Base-by-base conservation (phyloP, 2,113 vertebrate species). In the Pollimyrus isidori region DNA sequence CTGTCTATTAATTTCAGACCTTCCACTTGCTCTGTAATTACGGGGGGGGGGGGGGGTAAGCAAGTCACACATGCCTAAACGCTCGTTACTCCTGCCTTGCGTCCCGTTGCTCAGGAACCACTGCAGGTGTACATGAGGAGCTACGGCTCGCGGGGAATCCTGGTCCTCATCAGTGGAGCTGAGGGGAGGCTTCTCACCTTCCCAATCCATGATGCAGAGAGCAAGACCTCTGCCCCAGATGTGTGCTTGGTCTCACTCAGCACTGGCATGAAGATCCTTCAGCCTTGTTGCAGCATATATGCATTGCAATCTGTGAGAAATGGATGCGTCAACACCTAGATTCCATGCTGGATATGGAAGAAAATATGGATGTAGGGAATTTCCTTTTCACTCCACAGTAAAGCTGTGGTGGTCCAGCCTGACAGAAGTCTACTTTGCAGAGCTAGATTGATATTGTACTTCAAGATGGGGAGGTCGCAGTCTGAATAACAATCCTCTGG, bases 401-500 rank as follows among this genome's bases (percentile, higher is more conserved):
- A 30, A 48, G 21, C 10, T 48, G 82, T 15, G 15, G 17, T 89
- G 52, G 15, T 26, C 35, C 52, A 65, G 82, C 58, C 80, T 56
- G 88, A 39, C 21, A 62, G 2, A 89, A 62, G 48, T 39, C 7
- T 86, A 46, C 23, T 89, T 83, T 58, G 88, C 53, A 19, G 52
- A 86, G 39, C 69, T n/a, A 19, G 52, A 84, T 65, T 65, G 85
- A 48, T 87, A 88, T 48, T 88, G 23, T 7, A 45, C 53, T 10
- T 13, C 86, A 84, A 42, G 26, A 58, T 19, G 30, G 10, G 83
- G 53, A 94, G 95, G 95, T 94, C 95, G 95, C 93, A 94, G 95
- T 93, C 95, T 30, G 94, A 96, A 95, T 94, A 93, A 95, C 95
- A 93, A 96, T 95, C 94, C 95, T 96, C 94, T 96, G 93, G 96